phyloP scores from a whole-genome alignment of 2,113 vertebrate species.

The Odocoileus hemionus region DNA sequence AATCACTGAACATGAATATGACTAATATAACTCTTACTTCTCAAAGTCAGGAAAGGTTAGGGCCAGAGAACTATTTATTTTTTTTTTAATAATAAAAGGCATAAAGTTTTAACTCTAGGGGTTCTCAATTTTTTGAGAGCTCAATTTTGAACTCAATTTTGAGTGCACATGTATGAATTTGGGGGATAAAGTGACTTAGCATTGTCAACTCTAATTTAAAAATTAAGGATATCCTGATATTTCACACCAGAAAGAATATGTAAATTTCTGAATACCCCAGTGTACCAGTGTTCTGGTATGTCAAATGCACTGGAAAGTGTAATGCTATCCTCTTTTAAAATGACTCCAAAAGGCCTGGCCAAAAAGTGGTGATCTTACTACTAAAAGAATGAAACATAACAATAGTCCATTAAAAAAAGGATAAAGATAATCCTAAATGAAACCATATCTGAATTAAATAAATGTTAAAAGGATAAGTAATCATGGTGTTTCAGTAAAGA shows the following conservation, averaged over 20 bases:
- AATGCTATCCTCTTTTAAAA: background rate
- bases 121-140: background rate
- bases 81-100: background rate
- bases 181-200: background rate
- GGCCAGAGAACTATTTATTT: background rate
- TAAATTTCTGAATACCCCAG: background rate
- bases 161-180: background rate
- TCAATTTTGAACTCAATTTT: background rate
- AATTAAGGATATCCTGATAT: background rate
- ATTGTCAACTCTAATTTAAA: background rate
- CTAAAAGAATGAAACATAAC: background rate
- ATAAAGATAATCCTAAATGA: constrained; percentile 3
- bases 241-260: background rate
- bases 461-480: constrained; percentile 3
- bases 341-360: background rate
- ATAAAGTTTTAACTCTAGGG: background rate
- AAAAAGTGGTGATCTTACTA: background rate
- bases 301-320: background rate
- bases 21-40: background rate
- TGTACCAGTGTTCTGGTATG: background rate
- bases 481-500: background rate
- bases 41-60: background rate
- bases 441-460: background rate
- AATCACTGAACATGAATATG: background rate
- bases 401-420: background rate